Conservation (phyloP, 2,113 vertebrate genomes). For the Eurypyga helias region DNA sequence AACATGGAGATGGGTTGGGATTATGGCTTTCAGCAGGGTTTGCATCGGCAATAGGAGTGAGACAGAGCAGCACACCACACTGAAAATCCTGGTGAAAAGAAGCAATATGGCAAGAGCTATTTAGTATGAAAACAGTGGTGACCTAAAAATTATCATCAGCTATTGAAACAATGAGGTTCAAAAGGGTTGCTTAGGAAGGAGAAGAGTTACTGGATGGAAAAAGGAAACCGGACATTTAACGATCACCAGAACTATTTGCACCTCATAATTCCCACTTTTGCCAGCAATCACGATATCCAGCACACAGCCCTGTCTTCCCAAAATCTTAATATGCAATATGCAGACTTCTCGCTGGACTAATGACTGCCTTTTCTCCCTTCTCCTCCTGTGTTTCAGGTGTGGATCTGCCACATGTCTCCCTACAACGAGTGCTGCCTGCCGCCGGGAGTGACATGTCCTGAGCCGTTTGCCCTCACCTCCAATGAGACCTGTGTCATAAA, state of each 20-base stretch:
- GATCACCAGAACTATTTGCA: neutral
- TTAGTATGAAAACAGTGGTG: neutral
- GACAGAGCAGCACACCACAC: neutral
- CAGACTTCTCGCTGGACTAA: neutral
- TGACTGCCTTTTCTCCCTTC: no score
- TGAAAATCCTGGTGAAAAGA: neutral
- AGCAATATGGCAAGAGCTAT: accelerated
- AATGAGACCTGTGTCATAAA: neutral
- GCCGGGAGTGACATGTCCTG: neutral
- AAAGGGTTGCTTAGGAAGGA: neutral
- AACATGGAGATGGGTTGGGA: accelerated
- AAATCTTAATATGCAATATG: accelerated
- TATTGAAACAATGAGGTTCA: neutral
- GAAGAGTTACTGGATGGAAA: neutral
- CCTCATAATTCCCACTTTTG: accelerated
- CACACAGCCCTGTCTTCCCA: neutral
- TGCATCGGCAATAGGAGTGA: neutral
- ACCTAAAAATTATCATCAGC: neutral
- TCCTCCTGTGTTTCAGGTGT: neutral
- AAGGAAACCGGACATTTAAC: neutral
- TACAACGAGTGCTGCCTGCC: conserved; percentile 13
- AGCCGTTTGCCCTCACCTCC: conserved; percentile 34
- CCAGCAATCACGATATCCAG: accelerated
- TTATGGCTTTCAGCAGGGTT: neutral
- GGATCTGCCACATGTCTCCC: conserved; percentile 28